Evolutionary conservation across 2,888 invertebrate genomes (phyloP).

Genomic region (Mayetiola destructor): DNA sequence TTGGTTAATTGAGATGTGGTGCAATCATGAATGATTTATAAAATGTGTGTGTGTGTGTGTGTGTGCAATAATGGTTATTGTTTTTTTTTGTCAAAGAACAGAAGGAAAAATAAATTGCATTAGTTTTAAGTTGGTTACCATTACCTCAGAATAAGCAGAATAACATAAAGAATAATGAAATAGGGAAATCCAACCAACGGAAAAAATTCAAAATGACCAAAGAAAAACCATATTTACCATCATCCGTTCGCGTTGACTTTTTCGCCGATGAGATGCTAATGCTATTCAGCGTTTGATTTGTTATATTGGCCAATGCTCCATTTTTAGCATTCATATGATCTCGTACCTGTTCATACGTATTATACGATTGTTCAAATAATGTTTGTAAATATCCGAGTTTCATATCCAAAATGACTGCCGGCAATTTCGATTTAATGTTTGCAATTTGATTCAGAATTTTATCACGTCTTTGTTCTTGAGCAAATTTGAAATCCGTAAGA

Average conservation of each 20-base stretch:
- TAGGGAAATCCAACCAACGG: neutral
- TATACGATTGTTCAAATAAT: neutral
- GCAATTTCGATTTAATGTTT: conserved; percentile 1
- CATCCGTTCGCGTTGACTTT: conserved; percentile 7
- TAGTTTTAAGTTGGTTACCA: no score
- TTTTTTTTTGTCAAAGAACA: no score
- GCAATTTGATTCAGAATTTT: conserved; percentile 2
- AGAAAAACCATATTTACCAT: neutral
- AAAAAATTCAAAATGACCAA: neutral
- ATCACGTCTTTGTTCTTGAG: neutral
- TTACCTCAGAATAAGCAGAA: no score
- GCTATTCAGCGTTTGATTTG: conserved; percentile 9
- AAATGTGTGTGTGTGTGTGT: no score
- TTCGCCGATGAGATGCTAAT: neutral
- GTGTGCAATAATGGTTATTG: no score
- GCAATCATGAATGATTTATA: no score
- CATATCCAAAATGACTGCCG: neutral
- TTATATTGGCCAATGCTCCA: conserved; percentile 1
- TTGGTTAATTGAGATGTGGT: neutral
- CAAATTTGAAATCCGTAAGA: neutral
- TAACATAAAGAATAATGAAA: no score
- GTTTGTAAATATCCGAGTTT: neutral
- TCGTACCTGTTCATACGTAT: neutral
- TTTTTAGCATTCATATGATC: neutral
- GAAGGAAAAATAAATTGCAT: no score